Evolutionary conservation across 2,797 vertebrate genomes (phyloP), one percentile per base, ranked within the genome.

Genomic region (Gila robusta): DNA sequence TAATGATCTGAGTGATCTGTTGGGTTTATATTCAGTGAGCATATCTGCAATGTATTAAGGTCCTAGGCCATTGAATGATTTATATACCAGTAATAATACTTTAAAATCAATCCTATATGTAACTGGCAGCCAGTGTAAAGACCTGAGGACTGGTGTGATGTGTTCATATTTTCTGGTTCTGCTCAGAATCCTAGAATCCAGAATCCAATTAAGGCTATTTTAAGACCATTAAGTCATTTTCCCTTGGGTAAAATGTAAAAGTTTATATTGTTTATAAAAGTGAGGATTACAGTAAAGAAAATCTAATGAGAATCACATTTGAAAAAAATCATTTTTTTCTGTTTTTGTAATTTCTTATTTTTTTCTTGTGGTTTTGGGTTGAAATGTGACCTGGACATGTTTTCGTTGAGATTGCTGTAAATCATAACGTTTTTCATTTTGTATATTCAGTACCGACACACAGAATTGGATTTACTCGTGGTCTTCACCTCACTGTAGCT

Each of bases 401-500:
- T 56, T 41, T 8, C 1, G 4, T 5, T 70, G 35, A 23, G 67
- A 26, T 32, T 17, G 14, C 26, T 32, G 26, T 28, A 64, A 26
- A 79, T 62, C 54, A 4, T 12, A 17, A 3, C 10, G 35, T 39
- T 78, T n/a, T 41, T 62, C 8, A 26, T 41, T 49, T 28, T 47
- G 78, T 47, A 32, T 28, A 8, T 47, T 47, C 78, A 66, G 59
- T 21, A 47, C 21, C 11, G 59, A 79, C 23, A 21, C 39, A 28
- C 59, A 66, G 59, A 21, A 32, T 79, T 23, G 37, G 47, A 49
- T 69, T 80, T 49, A 9, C 19, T 41, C 6, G 17, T 49, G 74
- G 52, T 37, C 32, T 74, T 66, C 59, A 62, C 54, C 69, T 83
- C 47, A 32, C 35, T n/a, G 23, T n/a, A 82, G 35, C 69, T 47